Conservation (phyloP, 2,797 vertebrate genomes). For the Poeciliopsis infans region DNA sequence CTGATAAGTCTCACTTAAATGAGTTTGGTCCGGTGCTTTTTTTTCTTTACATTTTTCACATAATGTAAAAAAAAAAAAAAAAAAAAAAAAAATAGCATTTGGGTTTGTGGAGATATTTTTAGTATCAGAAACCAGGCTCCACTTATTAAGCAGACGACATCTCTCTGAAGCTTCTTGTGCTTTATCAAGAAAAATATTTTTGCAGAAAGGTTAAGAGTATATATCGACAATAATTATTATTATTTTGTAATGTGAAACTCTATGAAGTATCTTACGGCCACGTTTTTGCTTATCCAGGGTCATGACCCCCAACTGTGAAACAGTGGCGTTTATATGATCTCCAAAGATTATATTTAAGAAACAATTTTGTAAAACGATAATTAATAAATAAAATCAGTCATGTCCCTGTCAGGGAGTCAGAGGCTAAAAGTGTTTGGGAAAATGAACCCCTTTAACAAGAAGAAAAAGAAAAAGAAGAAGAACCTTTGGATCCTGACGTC, state of each 20-base stretch:
- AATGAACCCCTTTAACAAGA: neutral
- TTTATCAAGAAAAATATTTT: neutral
- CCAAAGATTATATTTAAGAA: neutral
- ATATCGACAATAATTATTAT: neutral
- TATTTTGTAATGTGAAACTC: neutral
- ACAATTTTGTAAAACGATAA: neutral
- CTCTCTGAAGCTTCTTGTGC: neutral
- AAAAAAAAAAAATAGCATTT: neutral
- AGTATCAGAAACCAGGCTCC: neutral
- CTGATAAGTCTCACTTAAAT: neutral
- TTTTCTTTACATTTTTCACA: too few species aligned
- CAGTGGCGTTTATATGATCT: neutral
- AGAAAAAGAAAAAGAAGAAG: conserved; percentile 16
- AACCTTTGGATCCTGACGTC: conserved; percentile 56
- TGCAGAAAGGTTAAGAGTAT: neutral
- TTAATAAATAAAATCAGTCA: too few species aligned
- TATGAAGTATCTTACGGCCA: neutral
- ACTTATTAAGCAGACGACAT: neutral
- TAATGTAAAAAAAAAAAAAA: too few species aligned
- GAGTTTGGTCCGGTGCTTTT: neutral
- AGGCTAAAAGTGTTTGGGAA: neutral
- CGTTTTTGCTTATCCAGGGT: neutral
- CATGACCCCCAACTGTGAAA: neutral
- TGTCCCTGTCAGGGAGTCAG: neutral
- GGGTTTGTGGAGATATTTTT: neutral